A percentile compares a stretch with the other conserved stretches of the same genome.
These are phyloP conservation scores for Cryptocheilus praepositus DNA, from an alignment of 2,888 invertebrate genomes.

Conservation along the genomic window DNA sequence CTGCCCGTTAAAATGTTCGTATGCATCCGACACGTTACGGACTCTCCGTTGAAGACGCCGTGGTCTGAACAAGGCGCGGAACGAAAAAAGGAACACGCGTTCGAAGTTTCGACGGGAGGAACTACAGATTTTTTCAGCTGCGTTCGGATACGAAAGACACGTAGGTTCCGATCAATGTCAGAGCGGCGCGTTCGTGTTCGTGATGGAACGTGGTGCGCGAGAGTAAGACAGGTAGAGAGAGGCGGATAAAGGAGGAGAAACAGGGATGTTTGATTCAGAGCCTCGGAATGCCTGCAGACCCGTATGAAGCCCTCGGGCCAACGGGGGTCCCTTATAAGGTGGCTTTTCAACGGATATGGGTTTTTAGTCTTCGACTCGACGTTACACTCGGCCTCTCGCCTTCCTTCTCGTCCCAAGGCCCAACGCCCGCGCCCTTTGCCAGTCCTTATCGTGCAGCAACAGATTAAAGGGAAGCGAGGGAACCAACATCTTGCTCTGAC, in stretches of 20 bases:
- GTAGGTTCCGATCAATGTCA: too few relatives aligned
- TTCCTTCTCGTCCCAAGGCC: background rate
- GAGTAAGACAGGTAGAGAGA: slow-evolving; percentile 25
- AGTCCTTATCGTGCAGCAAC: background rate
- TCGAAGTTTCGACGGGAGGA: too few relatives aligned
- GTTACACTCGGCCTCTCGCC: background rate
- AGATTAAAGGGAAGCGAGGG: too few relatives aligned
- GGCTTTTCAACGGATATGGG: slow-evolving; percentile 59
- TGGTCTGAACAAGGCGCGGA: background rate
- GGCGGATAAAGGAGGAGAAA: slow-evolving; percentile 17
- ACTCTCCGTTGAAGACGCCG: background rate
- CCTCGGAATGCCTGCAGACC: slow-evolving; percentile 57
- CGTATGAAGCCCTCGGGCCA: slow-evolving; percentile 55
- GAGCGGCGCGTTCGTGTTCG: slow-evolving; percentile 4
- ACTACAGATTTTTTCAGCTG: too few relatives aligned
- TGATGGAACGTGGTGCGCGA: slow-evolving; percentile 3
- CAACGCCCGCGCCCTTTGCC: background rate
- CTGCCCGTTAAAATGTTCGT: too few relatives aligned
- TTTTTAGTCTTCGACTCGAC: slow-evolving; percentile 52
- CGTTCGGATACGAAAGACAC: too few relatives aligned
- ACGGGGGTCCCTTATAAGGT: slow-evolving; percentile 53
- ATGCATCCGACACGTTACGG: too few relatives aligned
- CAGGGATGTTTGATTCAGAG: slow-evolving; percentile 51
- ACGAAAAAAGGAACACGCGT: background rate
- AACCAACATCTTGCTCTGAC: too few relatives aligned